phyloP scores from a whole-genome alignment of 2,113 vertebrate species.

The Heterotilapia buettikoferi region DNA sequence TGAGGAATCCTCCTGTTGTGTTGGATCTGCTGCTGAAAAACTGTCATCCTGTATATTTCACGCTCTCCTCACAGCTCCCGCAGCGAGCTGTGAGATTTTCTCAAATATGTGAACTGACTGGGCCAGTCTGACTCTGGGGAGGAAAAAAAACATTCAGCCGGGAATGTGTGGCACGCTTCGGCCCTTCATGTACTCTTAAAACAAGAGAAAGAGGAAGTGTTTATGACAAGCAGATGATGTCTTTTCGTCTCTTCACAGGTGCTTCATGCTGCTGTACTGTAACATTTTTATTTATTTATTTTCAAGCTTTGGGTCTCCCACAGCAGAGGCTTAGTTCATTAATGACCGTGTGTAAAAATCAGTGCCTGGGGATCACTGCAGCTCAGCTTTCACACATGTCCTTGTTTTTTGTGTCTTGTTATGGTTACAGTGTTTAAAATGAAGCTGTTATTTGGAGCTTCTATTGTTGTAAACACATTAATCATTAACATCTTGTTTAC shows the following conservation, averaged over 20 bases:
- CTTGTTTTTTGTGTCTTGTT: background rate
- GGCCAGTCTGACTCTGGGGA: background rate
- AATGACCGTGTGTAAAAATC: background rate
- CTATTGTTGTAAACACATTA: background rate
- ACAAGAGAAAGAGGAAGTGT: background rate
- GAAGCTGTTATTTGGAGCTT: background rate
- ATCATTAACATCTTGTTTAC: background rate
- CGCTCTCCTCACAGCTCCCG: background rate
- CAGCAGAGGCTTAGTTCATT: background rate
- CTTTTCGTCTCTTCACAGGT: background rate
- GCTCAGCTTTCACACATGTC: background rate
- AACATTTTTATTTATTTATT: background rate
- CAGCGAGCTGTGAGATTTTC: background rate
- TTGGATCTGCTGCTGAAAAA: background rate
- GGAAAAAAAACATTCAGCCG: background rate
- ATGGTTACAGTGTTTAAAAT: background rate
- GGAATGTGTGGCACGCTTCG: background rate
- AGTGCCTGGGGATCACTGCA: background rate
- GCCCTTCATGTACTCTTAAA: background rate
- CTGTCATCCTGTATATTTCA: background rate
- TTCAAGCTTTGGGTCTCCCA: background rate
- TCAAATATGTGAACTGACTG: background rate
- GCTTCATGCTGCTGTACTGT: background rate
- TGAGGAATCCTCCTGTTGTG: background rate
- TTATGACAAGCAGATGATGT: background rate